Evolutionary conservation across 2,888 invertebrate species (phyloP).

Genomic region (Nemoura dubitans): DNA sequence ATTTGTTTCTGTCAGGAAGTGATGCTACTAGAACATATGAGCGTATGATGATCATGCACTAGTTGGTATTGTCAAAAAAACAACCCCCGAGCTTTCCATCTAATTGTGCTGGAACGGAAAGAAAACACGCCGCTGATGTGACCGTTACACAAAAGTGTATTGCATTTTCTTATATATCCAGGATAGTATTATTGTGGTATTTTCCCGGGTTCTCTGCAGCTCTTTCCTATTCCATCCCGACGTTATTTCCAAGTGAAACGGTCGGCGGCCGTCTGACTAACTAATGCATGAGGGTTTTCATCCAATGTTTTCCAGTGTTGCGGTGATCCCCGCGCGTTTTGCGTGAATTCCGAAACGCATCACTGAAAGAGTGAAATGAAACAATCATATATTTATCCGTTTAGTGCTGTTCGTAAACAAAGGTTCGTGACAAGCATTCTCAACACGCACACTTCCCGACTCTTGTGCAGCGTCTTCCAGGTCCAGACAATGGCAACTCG

Average conservation of each 20-base stretch:
- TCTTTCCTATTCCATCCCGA: background rate
- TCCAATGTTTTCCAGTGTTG: background rate
- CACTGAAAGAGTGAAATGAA: constrained; percentile 24
- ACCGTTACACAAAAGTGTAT: background rate
- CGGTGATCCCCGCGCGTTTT: background rate
- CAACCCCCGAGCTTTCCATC: background rate
- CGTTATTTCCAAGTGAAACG: background rate
- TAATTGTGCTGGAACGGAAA: background rate
- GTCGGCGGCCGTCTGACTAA: background rate
- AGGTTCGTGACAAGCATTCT: constrained; percentile 2
- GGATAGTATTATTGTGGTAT: background rate
- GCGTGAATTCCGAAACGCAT: background rate
- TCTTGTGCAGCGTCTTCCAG: no score
- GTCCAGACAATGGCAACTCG: no score
- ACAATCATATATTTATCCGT: constrained; percentile 23
- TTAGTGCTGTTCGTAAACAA: background rate
- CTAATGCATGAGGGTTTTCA: background rate
- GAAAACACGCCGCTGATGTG: background rate
- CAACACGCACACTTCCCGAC: background rate
- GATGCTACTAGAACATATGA: background rate
- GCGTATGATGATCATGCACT: background rate
- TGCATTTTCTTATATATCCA: background rate
- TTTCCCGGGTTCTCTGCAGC: background rate
- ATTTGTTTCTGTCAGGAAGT: background rate
- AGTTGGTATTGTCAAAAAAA: background rate